Evolutionary conservation across 2,797 vertebrate species (phyloP), one percentile per base, ranked within the genome.

Genomic region (Toxotes lorentzi): DNA sequence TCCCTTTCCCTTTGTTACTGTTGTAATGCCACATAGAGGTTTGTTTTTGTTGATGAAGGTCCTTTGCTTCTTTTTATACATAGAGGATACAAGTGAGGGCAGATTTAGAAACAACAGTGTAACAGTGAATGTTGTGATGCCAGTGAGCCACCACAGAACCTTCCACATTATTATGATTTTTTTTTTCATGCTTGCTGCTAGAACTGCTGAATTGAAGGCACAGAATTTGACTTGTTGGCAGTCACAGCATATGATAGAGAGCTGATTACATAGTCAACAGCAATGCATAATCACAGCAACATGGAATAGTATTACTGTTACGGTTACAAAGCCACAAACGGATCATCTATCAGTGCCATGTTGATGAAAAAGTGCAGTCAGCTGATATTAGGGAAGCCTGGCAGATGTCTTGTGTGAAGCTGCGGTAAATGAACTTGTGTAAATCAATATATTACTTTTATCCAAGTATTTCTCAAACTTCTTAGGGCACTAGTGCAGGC

Each of bases 381-480:
- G 50, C 34, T 65, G 24, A 5, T 65, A 12, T 19, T 14, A 35
- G 72, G 21, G 5, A 50, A 54, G 57, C 41, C 48, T 59, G 50
- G n/a, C 4, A 65, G 61, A 67, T 71, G 54, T 63, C 35, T 66
- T 69, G 11, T 51, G 38, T 82, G 54, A 78, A 57, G 53, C 17
- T 73, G 48, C 23, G 50, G 32, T 67, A 77, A 78, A 76, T 75
- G 30, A 53, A 27, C 38, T 47, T 54, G 2, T 41, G 9, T 40
- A 21, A 73, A 76, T 88, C 79, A 57, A 75, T 84, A 53, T 12
- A 57, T 71, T 1, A 63, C 70, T 73, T 79, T 51, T 73, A 16
- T 58, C 14, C 24, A 45, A 74, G n/a, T 23, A 78, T 73, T 80
- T 59, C 38, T 84, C 51, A 80, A 64, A 34, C 16, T 43, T 66